Evolutionary conservation across 92 coral and sea anemone genomes (phyloP).

Genomic region (Metridium senile): DNA sequence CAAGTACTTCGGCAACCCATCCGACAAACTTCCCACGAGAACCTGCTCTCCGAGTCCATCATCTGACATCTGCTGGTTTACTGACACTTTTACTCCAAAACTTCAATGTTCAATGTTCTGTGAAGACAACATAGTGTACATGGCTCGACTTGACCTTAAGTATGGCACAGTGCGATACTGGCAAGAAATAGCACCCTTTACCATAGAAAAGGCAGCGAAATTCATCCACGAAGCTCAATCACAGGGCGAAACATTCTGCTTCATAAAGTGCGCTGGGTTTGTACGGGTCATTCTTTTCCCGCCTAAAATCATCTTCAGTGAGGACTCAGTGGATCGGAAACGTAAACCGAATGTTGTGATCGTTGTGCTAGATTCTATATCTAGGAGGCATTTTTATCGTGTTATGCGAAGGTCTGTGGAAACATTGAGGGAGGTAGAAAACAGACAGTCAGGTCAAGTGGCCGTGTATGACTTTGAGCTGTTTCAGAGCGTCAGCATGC

Average conservation of each 20-base stretch:
- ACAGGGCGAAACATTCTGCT: slow-evolving; percentile 19
- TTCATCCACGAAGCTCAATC: background rate
- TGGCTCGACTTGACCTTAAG: slow-evolving; percentile 17
- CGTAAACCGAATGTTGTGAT: slow-evolving; percentile 47
- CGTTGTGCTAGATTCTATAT: slow-evolving; percentile 60
- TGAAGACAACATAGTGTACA: slow-evolving; percentile 18
- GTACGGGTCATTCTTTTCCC: slow-evolving; percentile 27
- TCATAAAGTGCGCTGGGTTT: slow-evolving; percentile 26
- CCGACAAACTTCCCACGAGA: background rate
- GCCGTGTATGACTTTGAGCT: slow-evolving; percentile 67
- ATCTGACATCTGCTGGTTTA: slow-evolving; percentile 31
- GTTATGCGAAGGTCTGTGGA: slow-evolving; percentile 49
- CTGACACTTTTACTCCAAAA: background rate
- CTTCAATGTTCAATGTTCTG: slow-evolving; percentile 20
- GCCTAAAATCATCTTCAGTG: slow-evolving; percentile 21
- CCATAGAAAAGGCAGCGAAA: slow-evolving; percentile 2
- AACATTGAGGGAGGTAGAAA: slow-evolving; percentile 51
- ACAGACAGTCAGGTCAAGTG: slow-evolving; percentile 34
- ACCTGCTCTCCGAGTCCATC: slow-evolving; percentile 9
- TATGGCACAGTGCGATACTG: slow-evolving; percentile 17
- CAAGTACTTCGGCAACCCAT: slow-evolving; percentile 22
- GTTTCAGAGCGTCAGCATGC: slow-evolving; percentile 67
- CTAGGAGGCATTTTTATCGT: slow-evolving; percentile 75
- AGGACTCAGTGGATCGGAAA: background rate
- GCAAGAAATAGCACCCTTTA: slow-evolving; percentile 13